Base-by-base conservation (phyloP, 53 echinoderm and acorn worm species). In the Pentamera pediparva region DNA sequence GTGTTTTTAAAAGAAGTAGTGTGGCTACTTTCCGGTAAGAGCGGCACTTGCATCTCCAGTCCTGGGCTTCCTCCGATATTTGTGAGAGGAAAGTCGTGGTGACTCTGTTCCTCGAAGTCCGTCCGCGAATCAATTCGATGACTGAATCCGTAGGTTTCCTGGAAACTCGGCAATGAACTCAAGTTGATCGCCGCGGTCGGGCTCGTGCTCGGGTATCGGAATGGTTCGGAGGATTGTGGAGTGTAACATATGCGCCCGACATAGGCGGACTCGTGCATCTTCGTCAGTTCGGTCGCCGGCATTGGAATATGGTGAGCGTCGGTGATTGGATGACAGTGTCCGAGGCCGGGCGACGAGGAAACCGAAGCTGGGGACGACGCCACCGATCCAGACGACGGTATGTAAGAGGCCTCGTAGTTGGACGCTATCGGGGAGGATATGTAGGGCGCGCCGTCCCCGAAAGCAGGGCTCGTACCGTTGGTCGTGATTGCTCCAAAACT, bases 121-220 rank as follows among this genome's bases (percentile, higher is more conserved):
- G 70, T 39, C 52, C 84, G 58, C 52, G 65, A 72, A 35, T 43
- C 78, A 13, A 57, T 74, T 34, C 77, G 75, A 32, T 75, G 56
- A 63, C 67, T 87, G 21, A 51, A 40, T 24, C 93, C 89, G 63
- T 90, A 93, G 22, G 89, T 86, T 56, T 93, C 93, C 56, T 89
- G 89, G 61, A 93, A 93, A 73, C 89, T 93, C 32, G 93, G 93
- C 70, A 92, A 69, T 75, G 75, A 82, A 56, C 87, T 73, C 39
- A 77, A 72, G 26, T 65, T 78, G 81, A 75, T 79, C 39, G 81
- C 70, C 30, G 43, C 67, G 12, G 43, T 67, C 26, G 67, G 67
- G 27, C 67, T 67, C 32, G 79, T 61, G 52, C 61, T 70, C 7
- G 78, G 63, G 13, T 70, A 69, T 55, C 83, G 56, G 73, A 61